A percentile compares a stretch with the other conserved stretches of the same genome.
Evolutionary conservation across 2,113 vertebrate genomes (phyloP).

Genomic region (Paracanthobrama guichenoti): DNA sequence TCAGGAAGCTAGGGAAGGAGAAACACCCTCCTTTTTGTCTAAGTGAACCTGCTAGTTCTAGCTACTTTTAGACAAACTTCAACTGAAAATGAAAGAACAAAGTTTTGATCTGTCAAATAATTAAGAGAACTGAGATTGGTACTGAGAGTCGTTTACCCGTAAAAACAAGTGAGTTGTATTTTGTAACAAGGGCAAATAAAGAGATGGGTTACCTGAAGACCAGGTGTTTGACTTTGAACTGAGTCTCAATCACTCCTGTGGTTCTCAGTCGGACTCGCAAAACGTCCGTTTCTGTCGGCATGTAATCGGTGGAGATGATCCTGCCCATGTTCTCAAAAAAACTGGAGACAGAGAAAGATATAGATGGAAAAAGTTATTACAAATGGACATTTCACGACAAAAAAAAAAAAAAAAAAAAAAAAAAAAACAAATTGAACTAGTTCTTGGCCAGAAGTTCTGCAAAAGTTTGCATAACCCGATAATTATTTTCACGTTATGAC

Average conservation of each 20-base stretch:
- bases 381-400: not conserved
- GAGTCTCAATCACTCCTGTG: conserved; percentile 77
- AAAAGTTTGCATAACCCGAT: not conserved
- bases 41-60: not conserved
- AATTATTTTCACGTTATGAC: not conserved
- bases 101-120: not conserved
- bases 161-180: not conserved
- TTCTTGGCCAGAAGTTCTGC: not conserved
- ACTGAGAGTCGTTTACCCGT: not conserved
- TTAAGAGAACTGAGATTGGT: not conserved
- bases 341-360: conserved; percentile 52
- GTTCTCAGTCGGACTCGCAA: conserved; percentile 76
- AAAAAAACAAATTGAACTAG: too few relatives aligned
- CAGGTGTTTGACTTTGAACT: conserved; percentile 77
- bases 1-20: not conserved
- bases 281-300: conserved; percentile 75
- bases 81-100: not conserved
- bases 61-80: conserved; percentile 1
- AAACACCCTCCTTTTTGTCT: not conserved
- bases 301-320: conserved; percentile 69
- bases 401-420: too few relatives aligned
- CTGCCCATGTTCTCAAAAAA: conserved; percentile 75
- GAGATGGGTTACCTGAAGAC: conserved; percentile 72
- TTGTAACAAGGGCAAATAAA: not conserved
- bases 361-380: not conserved